phyloP scores from a whole-genome alignment of 2,113 vertebrate species.

The Mobula birostris region DNA sequence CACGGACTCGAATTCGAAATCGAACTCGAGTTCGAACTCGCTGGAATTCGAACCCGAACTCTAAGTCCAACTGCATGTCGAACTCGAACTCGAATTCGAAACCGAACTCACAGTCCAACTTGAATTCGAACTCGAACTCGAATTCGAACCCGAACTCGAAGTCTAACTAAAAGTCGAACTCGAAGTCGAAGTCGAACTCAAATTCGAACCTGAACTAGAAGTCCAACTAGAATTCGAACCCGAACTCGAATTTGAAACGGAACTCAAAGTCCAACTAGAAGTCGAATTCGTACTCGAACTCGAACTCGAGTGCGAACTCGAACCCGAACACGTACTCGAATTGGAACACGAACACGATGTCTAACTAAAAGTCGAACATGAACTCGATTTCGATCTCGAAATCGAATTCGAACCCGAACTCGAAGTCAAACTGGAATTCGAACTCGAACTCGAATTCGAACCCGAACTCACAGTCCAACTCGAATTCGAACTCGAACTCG shows the following conservation, averaged over 20 bases:
- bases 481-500: slow-evolving; percentile 34
- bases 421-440: no score
- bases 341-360: slow-evolving; percentile 38
- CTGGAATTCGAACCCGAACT: slow-evolving; percentile 40
- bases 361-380: no score
- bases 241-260: slow-evolving; percentile 37
- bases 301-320: slow-evolving; percentile 40
- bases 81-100: slow-evolving; percentile 22
- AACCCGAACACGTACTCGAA: slow-evolving; percentile 39
- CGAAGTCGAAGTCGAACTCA: no score
- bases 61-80: slow-evolving; percentile 40
- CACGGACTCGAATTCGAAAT: not conserved
- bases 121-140: no score
- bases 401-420: no score
- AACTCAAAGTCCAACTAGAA: slow-evolving; percentile 36
- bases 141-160: no score
- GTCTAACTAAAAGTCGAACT: no score
- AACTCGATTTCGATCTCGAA: no score
- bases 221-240: not conserved
- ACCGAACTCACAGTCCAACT: no score
- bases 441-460: slow-evolving; percentile 37
- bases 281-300: slow-evolving; percentile 38
- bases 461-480: slow-evolving; percentile 32
- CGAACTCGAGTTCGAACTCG: slow-evolving; percentile 40
- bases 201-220: no score